phyloP scores from a whole-genome alignment of 2,797 vertebrate species.

The Bradypodion pumilum region DNA sequence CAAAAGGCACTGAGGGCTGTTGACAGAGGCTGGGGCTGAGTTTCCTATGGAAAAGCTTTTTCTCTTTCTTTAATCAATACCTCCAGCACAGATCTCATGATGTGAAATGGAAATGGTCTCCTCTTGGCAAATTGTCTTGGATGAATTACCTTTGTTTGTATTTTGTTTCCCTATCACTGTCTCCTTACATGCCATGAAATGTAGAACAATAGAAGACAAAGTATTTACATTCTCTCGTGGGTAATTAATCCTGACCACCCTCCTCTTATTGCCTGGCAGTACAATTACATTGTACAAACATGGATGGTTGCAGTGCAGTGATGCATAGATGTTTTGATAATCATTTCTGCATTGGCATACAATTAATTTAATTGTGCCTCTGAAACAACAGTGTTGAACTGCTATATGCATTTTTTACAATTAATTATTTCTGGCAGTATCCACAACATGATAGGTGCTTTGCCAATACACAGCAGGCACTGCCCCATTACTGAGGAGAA shows the following conservation, averaged over 20 bases:
- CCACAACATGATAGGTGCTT: slow-evolving; percentile 12
- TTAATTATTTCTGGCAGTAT: slow-evolving; percentile 1
- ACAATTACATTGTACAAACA: slow-evolving; percentile 24
- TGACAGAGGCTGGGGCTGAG: background rate
- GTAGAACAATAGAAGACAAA: background rate
- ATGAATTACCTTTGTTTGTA: background rate
- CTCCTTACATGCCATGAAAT: slow-evolving; percentile 19
- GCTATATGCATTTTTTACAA: slow-evolving; percentile 6
- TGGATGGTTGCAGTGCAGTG: background rate
- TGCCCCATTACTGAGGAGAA: background rate
- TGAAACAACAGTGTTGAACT: background rate
- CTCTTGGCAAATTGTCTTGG: slow-evolving; percentile 16
- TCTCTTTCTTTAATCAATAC: slow-evolving; percentile 16
- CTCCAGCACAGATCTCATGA: background rate
- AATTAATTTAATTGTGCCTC: slow-evolving; percentile 43
- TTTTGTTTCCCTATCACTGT: slow-evolving; percentile 12
- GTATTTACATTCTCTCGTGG: slow-evolving; percentile 14
- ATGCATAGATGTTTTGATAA: slow-evolving; percentile 16
- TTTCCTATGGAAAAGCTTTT: slow-evolving; percentile 14
- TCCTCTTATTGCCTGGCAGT: slow-evolving; percentile 30
- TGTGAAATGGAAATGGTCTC: slow-evolving; percentile 14
- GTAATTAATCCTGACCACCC: slow-evolving; percentile 39
- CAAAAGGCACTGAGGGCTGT: slow-evolving; percentile 2
- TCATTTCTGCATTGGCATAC: slow-evolving; percentile 20
- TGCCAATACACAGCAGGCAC: background rate